Evolutionary conservation across 2,888 invertebrate species (phyloP), one percentile per base, ranked within the genome.

Genomic region (Thereva nobilitata): DNA sequence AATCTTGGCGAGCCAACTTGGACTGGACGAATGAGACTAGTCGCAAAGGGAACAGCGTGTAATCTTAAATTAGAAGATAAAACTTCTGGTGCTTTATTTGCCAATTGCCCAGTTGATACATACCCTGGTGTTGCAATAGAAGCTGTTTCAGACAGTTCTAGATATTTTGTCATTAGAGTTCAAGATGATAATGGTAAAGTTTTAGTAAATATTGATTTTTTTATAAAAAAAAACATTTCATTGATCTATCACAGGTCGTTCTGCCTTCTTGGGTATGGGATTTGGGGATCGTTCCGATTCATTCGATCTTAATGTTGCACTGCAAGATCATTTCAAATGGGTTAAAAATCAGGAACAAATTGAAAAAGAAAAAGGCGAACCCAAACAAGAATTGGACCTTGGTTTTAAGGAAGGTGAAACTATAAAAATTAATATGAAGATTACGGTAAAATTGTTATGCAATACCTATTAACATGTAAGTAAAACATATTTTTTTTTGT

Each of bases 341-440:
- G 82, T 94, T 53, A 92, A 91, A 78, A 92, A 89, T 79, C 89
- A 87, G 71, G 89, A 90, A 77, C 88, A 91, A 80, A 87, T 91
- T 70, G 89, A 87, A 75, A 91, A 92, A 76, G 92, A 93, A 78
- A 89, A 90, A 75, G 86, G 87, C 75, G 88, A 86, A 66, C 89
- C 91, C 7, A 87, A 87, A 68, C 89, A 87, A 73, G 90, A 94
- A 74, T 83, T 99, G 49, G 97, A 99, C 84, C 86, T 99, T 64
- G 92, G 97, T 56, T 98, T 99, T 79, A 99, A 99, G 78, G 98
- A 98, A 77, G 99, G 99, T 23, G 96, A 99, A 84, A 99, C 98
- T 1, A 99, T 99, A 72, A 98, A 96, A 84, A 97, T 99, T 69
- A 99, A 97, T 78, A 95, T 99, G 92, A 93, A 95, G 83, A 95